phyloP scores from a whole-genome alignment of 2,888 invertebrate genomes.

The Hesperia comma region DNA sequence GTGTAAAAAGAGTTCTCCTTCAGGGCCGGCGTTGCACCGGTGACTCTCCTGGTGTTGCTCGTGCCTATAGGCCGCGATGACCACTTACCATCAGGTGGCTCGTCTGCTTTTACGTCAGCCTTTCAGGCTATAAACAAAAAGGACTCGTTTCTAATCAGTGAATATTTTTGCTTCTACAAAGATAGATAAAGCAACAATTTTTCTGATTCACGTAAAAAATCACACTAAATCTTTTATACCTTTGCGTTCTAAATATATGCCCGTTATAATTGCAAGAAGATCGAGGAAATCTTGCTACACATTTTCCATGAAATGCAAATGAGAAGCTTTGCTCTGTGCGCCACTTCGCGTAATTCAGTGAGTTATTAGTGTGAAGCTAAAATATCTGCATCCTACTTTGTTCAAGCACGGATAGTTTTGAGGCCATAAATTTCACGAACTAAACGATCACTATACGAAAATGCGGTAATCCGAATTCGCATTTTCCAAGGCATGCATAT shows the following conservation, averaged over 20 bases:
- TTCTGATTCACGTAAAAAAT: too few relatives aligned
- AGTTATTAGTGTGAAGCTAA: slow-evolving; percentile 23
- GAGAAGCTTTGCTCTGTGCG: slow-evolving; percentile 15
- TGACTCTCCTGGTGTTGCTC: too few relatives aligned
- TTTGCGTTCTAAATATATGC: background rate
- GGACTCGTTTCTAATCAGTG: too few relatives aligned
- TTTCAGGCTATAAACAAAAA: too few relatives aligned
- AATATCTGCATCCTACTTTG: background rate
- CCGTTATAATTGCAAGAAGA: slow-evolving; percentile 5
- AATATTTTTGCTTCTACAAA: too few relatives aligned
- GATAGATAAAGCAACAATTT: too few relatives aligned
- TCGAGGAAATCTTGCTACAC: slow-evolving; percentile 5
- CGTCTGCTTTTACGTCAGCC: too few relatives aligned
- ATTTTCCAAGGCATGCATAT: background rate
- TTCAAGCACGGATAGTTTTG: slow-evolving; percentile 2
- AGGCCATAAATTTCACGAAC: background rate
- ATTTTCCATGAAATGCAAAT: slow-evolving; percentile 26
- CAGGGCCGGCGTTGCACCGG: too few relatives aligned
- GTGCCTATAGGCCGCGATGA: too few relatives aligned
- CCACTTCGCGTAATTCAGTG: slow-evolving; percentile 10
- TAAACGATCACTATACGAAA: slow-evolving; percentile 1
- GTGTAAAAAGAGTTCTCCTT: too few relatives aligned
- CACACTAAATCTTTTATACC: background rate
- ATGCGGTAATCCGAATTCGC: background rate
- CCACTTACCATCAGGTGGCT: too few relatives aligned